Evolutionary conservation across 2,113 vertebrate genomes (phyloP).

Genomic region (Triplophysa siluroides): DNA sequence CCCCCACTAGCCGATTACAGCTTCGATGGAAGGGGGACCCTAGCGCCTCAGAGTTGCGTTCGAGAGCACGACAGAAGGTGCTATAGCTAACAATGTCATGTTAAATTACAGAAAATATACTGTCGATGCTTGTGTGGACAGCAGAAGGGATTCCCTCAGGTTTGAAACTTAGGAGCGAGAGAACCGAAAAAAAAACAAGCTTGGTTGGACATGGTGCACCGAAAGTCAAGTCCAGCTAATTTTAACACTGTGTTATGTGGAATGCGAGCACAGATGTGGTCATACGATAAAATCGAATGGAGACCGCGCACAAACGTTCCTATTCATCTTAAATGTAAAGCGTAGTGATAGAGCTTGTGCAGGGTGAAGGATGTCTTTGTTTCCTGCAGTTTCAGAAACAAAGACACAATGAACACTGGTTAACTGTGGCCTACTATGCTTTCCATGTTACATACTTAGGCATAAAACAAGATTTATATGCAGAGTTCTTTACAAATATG

Average conservation of each 20-base stretch:
- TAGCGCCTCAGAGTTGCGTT: background rate
- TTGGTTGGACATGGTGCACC: constrained; percentile 10
- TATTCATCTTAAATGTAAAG: constrained; percentile 46
- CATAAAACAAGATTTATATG: constrained; percentile 30
- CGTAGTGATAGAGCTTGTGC: constrained; percentile 33
- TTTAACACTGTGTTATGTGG: constrained; percentile 25
- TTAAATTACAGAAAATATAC: constrained; percentile 15
- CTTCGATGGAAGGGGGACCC: constrained; percentile 16
- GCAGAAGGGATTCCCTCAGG: background rate
- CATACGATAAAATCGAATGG: constrained; percentile 28
- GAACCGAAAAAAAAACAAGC: background rate
- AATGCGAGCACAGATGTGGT: constrained; percentile 38
- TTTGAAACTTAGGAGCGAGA: constrained; percentile 4
- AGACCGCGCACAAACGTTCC: constrained; percentile 28
- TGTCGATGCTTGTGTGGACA: background rate
- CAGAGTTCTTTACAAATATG: background rate
- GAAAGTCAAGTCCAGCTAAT: constrained; percentile 29
- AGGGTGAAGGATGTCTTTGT: constrained; percentile 49
- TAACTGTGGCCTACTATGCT: constrained; percentile 20
- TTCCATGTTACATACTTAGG: constrained; percentile 8
- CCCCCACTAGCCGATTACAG: constrained; percentile 3
- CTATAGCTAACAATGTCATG: constrained; percentile 21
- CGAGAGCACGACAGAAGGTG: constrained; percentile 23
- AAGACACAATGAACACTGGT: constrained; percentile 35
- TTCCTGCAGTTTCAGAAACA: constrained; percentile 29